Base-by-base conservation (phyloP, 2,113 vertebrate species). In the Muntiacus muntjak region DNA sequence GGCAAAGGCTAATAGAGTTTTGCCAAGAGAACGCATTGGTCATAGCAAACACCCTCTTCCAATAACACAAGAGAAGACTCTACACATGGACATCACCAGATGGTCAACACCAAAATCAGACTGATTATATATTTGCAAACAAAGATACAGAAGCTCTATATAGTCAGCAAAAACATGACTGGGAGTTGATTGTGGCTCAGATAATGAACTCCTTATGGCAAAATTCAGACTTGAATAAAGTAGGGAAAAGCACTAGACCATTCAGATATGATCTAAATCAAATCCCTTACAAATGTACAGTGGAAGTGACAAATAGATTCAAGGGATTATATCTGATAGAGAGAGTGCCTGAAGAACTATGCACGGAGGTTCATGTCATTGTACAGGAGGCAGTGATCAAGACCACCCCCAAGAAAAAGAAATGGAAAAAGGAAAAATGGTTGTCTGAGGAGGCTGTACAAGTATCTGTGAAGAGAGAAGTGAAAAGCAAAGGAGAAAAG, bases 341-440 rank as follows among this genome's bases (percentile, higher is more conserved):
- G 5, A 62, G 64, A 36, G 1, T 67, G 33, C 64, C 64, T 67
- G 33, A 67, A 36, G 33, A 67, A 67, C 33, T 67, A 36, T 67
- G 64, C 4, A 21, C 0, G 0, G 8, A 9, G 33, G 17, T 67
- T 67, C 0, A 1, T 36, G 16, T 36, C 33, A 36, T 5, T 36
- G 16, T 36, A 36, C 4, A 67, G 33, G 17, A 36, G 64, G 64
- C 64, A 67, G 17, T n/a, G 33, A 67, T 67, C 33, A 67, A 36
- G 8, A 67, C n/a, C 17, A 36, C 21, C 17, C 33, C 8, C 16
- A 67, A 36, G 33, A 36, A 67, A 67, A 67, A 67, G 16, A 67
- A n/a, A 64, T n/a, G 1, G n/a, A 67, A n/a, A 67, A 67, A 36
- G 33, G 33, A 36, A 36, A 67, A 67, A 36, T 36, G 33, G 33